Evolutionary conservation across 2,113 vertebrate species (phyloP).

Genomic region (Thermophis baileyi): DNA sequence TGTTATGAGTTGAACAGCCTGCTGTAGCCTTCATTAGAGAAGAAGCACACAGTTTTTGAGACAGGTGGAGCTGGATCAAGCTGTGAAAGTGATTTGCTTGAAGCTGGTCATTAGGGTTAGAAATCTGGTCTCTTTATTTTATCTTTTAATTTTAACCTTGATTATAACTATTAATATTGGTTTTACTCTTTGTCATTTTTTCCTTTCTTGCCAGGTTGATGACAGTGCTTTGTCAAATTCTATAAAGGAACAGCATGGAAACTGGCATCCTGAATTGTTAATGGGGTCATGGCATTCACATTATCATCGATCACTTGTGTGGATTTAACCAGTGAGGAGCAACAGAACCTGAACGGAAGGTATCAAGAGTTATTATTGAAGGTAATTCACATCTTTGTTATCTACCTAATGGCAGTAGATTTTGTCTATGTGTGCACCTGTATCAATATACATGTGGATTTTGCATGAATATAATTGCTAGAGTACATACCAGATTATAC

Average conservation of each 20-base stretch:
- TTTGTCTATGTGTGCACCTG: not conserved
- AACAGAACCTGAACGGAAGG: conserved; percentile 58
- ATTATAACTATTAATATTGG: not conserved
- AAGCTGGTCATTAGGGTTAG: conserved; percentile 73
- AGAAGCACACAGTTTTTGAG: conserved; percentile 73
- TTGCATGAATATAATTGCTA: not conserved
- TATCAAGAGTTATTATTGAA: conserved; percentile 61
- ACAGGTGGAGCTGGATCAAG: conserved; percentile 76
- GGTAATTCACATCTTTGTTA: conserved; percentile 62
- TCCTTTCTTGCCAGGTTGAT: conserved; percentile 64
- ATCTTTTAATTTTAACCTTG: conserved; percentile 44
- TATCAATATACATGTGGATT: not conserved
- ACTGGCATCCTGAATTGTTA: conserved; percentile 65
- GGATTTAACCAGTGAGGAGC: conserved; percentile 67
- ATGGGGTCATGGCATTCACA: conserved; percentile 81
- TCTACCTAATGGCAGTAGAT: not conserved
- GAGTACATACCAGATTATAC: too few species aligned
- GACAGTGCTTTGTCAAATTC: conserved; percentile 55
- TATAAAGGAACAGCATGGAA: conserved; percentile 65
- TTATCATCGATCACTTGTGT: conserved; percentile 66
- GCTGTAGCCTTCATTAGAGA: conserved; percentile 80
- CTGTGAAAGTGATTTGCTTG: conserved; percentile 71
- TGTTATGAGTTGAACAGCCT: conserved; percentile 79
- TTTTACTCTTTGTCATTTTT: conserved; percentile 62
- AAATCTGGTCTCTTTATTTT: conserved; percentile 57